Evolutionary conservation across 2,113 vertebrate genomes (phyloP), one percentile per base, ranked within the genome.

Genomic region (Perca schrenkii): DNA sequence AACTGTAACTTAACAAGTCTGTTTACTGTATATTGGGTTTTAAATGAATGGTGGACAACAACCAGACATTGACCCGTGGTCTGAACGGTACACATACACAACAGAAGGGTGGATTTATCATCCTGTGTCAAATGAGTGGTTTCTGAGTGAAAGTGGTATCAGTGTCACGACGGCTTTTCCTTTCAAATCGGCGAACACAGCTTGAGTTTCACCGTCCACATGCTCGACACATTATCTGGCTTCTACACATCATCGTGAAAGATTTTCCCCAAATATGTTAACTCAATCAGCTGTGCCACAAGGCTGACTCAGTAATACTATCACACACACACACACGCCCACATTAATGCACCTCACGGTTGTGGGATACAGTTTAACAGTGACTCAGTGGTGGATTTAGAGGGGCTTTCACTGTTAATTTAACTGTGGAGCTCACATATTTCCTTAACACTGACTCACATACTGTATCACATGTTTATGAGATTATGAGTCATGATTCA

Each of bases 211-310:
- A 75, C 62, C 31, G 19, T 73, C 75, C 88, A 90, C 83, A 89
- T 92, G 91, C 81, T 92, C 69, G 83, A 85, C 57, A 73, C 90
- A 92, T 92, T 90, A 89, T 61, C 84, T 47, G 64, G 57, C 77
- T 74, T 65, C 70, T 50, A 73, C 36, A 11, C 31, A 52, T 58
- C 40, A 74, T 74, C 79, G 75, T 78, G 75, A 92, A 82, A 77
- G 76, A 89, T 65, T 87, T 82, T 72, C 63, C 80, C 58, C 68
- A 88, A 88, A 87, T 87, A 82, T 83, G 84, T 78, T 86, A 91
- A 93, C 85, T 85, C 88, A 28, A 92, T 93, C 87, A 89, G 73
- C 78, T 58, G 0, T 40, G 65, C 86, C 80, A 74, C 85, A 74
- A 73, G 64, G 81, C 79, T 83, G 86, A 91, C 80, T 92, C 83